Evolutionary conservation across 2,113 vertebrate genomes (phyloP).

Genomic region (Nipponia nippon): DNA sequence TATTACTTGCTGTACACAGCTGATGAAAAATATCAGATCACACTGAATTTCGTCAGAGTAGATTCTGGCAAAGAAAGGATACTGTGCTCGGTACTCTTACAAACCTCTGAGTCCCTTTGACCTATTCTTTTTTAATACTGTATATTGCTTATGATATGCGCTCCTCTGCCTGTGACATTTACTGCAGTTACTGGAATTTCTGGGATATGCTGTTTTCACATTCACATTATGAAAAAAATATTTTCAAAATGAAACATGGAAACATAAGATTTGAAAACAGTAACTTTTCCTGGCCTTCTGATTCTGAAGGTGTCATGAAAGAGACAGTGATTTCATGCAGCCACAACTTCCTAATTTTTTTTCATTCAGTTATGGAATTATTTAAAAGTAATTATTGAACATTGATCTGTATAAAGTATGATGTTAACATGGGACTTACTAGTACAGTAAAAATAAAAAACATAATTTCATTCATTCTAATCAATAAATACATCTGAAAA

Average conservation of each 20-base stretch:
- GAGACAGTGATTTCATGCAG: not conserved
- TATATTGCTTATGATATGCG: not conserved
- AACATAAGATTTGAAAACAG: not conserved
- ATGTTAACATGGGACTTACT: not conserved
- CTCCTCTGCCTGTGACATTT: not conserved
- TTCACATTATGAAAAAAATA: not conserved
- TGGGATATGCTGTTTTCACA: not conserved
- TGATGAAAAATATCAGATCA: not conserved
- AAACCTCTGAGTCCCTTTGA: not conserved
- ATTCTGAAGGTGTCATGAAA: not conserved
- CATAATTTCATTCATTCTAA: not conserved
- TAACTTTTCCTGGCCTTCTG: not conserved
- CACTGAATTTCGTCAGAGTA: not conserved
- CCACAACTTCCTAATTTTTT: not conserved
- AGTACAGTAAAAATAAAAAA: not conserved
- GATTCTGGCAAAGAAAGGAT: not conserved
- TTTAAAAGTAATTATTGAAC: not conserved
- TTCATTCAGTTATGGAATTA: not conserved
- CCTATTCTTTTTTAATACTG: not conserved
- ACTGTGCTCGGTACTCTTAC: not conserved
- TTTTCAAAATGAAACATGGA: not conserved
- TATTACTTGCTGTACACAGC: not conserved
- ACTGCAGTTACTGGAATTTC: not conserved
- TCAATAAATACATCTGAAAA: not conserved
- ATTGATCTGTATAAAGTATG: not conserved